phyloP scores from a whole-genome alignment of 2,888 invertebrate genomes.

The Sesia bembeciformis region DNA sequence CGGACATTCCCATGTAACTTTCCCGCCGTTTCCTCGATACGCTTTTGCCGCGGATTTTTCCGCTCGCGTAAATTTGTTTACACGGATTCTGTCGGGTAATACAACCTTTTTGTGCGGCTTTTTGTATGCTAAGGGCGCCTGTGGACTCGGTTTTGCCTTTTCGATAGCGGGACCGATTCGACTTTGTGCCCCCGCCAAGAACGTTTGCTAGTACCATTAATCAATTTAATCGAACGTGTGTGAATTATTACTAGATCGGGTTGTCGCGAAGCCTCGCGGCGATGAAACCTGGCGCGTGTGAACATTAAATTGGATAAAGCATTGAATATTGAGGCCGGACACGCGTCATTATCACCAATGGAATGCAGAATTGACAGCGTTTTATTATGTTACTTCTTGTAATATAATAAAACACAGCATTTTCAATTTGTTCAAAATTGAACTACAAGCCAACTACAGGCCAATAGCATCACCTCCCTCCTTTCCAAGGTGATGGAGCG shows the following conservation, averaged over 20 bases:
- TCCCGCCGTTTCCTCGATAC: conserved; percentile 32
- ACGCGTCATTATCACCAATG: background rate
- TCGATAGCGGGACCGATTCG: background rate
- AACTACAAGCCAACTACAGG: no score
- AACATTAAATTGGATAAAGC: background rate
- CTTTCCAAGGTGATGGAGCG: no score
- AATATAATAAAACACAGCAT: no score
- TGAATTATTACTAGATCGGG: background rate
- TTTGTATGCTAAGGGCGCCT: no score
- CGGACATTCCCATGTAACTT: conserved; percentile 27
- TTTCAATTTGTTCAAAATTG: no score
- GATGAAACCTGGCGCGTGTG: background rate
- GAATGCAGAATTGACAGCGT: background rate
- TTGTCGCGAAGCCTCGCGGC: background rate
- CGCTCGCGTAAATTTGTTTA: conserved; percentile 19
- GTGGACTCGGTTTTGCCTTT: background rate
- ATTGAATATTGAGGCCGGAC: background rate
- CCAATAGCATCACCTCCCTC: no score
- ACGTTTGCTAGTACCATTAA: background rate
- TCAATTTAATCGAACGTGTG: background rate
- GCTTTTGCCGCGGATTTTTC: conserved; percentile 17
- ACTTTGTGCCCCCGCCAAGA: background rate
- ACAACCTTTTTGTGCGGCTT: no score
- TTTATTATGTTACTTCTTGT: no score
- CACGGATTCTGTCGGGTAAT: conserved; percentile 14